phyloP scores from a whole-genome alignment of 1,140 invertebrate genomes.

The Harlomillsia oculata region DNA sequence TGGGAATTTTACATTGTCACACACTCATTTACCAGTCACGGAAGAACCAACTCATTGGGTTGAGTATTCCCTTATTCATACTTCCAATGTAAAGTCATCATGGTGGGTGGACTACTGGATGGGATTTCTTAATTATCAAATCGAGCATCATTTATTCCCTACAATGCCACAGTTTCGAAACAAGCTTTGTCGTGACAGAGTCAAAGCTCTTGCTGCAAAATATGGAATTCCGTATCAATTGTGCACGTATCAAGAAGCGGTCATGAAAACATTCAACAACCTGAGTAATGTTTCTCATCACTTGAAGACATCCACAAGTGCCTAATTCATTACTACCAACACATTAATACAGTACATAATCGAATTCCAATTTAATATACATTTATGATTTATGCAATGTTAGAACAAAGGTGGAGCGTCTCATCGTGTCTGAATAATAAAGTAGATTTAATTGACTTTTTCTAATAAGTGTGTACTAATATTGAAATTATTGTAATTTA shows the following conservation, averaged over 20 bases:
- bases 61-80: constrained; percentile 14
- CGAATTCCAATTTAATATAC: too few relatives aligned
- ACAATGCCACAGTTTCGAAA: constrained; percentile 24
- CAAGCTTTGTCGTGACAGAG: constrained; percentile 5
- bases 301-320: too few relatives aligned
- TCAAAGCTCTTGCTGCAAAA: constrained; percentile 20
- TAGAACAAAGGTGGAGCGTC: too few relatives aligned
- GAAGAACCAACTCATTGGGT: constrained; percentile 15
- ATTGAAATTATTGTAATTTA: too few relatives aligned
- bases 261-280: constrained; percentile 14
- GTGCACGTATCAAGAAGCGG: constrained; percentile 6
- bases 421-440: too few relatives aligned
- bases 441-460: too few relatives aligned
- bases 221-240: constrained; percentile 23
- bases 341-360: too few relatives aligned
- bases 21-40: constrained; percentile 12
- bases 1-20: constrained; percentile 9
- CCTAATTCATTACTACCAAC: too few relatives aligned
- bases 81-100: constrained; percentile 5
- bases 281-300: constrained; percentile 18
- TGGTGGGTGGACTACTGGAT: constrained; percentile 20
- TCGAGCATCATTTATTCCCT: constrained; percentile 25
- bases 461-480: too few relatives aligned
- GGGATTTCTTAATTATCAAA: constrained; percentile 21
- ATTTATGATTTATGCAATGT: too few relatives aligned